Evolutionary conservation across 2,797 vertebrate genomes (phyloP).

Genomic region (Luscinia megarhynchos): DNA sequence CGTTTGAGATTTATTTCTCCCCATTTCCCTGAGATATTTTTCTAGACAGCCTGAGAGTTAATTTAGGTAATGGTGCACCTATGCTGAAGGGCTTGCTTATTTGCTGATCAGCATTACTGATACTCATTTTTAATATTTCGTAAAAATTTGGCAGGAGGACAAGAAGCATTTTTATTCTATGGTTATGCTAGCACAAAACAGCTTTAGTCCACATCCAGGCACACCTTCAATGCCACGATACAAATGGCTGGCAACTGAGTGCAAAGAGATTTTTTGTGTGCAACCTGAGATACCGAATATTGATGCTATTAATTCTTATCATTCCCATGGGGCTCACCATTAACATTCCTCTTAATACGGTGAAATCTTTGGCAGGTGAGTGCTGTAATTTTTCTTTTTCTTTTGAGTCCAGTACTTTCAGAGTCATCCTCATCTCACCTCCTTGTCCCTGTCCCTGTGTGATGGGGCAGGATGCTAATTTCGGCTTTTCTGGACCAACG

Average conservation of each 20-base stretch:
- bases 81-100: not conserved
- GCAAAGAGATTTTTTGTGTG: not conserved
- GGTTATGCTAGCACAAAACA: not conserved
- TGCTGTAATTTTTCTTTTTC: not conserved
- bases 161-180: not conserved
- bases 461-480: not conserved
- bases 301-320: not conserved
- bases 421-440: not conserved
- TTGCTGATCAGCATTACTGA: not conserved
- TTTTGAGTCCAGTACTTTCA: not conserved
- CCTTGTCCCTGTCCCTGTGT: not conserved
- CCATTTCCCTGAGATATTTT: not conserved
- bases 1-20: not conserved
- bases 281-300: not conserved
- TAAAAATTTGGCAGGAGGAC: not conserved
- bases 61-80: not conserved
- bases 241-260: not conserved
- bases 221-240: rapidly evolving
- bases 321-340: not conserved
- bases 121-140: not conserved
- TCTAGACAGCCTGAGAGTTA: not conserved
- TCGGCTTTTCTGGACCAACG: not conserved
- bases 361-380: not conserved
- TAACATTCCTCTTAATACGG: not conserved
- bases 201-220: not conserved